Evolutionary conservation across 1,140 invertebrate genomes (phyloP).

Genomic region (Papilio glaucus): DNA sequence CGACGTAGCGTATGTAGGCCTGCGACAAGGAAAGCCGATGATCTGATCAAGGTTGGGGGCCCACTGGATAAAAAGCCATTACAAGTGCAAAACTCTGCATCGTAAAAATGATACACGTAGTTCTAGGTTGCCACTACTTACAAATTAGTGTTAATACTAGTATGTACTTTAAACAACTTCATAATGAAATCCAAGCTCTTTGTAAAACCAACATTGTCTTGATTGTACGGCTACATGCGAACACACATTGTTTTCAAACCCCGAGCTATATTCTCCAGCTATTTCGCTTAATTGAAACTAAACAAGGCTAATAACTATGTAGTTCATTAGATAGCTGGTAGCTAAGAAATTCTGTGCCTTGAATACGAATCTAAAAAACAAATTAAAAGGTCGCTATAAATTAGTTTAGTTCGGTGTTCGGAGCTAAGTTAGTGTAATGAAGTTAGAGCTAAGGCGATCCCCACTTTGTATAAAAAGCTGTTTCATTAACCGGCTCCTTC

Average conservation of each 20-base stretch:
- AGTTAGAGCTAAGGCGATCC: slow-evolving; percentile 16
- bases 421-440: slow-evolving; percentile 11
- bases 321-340: neutral
- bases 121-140: too few species aligned
- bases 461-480: slow-evolving; percentile 21
- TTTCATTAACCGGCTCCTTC: slow-evolving; percentile 23
- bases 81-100: too few species aligned
- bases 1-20: too few species aligned
- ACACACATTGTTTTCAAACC: neutral
- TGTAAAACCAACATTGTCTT: neutral
- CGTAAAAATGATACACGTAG: too few species aligned
- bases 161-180: too few species aligned
- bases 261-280: neutral
- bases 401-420: slow-evolving; percentile 24
- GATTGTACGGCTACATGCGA: neutral
- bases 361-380: neutral
- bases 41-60: too few species aligned
- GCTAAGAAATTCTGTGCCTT: neutral
- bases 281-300: neutral
- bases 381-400: neutral
- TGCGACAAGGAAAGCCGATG: too few species aligned
- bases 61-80: too few species aligned
- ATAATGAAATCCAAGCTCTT: neutral
- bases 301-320: neutral
- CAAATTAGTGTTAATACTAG: too few species aligned